Evolutionary conservation across 2,888 invertebrate genomes (phyloP), one percentile per base, ranked within the genome.

Genomic region (Catocala sponsa): DNA sequence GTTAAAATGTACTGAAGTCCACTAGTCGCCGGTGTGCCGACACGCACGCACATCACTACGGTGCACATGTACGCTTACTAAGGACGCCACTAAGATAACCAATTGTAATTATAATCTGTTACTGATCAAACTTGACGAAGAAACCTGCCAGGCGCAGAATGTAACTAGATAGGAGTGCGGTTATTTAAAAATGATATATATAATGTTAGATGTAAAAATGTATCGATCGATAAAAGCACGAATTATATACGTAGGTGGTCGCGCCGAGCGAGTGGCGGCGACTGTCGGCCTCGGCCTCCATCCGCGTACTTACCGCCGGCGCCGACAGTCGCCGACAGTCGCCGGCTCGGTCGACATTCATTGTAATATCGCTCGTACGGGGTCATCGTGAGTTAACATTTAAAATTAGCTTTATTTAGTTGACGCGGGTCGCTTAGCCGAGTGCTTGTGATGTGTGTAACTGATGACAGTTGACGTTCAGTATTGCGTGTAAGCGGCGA

Each of bases 371-470:
- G 82, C 74, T 76, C 82, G 86, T 72, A 59, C 80, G 85, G 82
- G 83, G 79, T 76, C 81, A 55, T 49, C 66, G 66, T 65, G 73
- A 74, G 72, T 79, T 82, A 81, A 80, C 38, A 35, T 49, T 38
- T 12, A 6, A 13, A 12, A 9, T 57, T 32, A 46, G 52, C 13
- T 54, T 33, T 59, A 55, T 46, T 13, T 46, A 15, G 46, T 46
- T 46, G 13, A 7, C 9, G 46, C 46, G 65, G 65, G 76, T 78
- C 82, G 55, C 42, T 41, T 49, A 6, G 55, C 50, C 81, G 87
- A 88, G 89, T 88, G 83, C 85, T 85, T 88, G 89, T 89, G 90
- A 90, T 89, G 90, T 84, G 84, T 4, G 7, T 11, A 42, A 42
- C 42, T 42, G 42, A 42, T 42, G 6, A 84, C 81, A 84, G 13